phyloP scores from a whole-genome alignment of 2,797 vertebrate species.

The Tokudaia muenninki region DNA sequence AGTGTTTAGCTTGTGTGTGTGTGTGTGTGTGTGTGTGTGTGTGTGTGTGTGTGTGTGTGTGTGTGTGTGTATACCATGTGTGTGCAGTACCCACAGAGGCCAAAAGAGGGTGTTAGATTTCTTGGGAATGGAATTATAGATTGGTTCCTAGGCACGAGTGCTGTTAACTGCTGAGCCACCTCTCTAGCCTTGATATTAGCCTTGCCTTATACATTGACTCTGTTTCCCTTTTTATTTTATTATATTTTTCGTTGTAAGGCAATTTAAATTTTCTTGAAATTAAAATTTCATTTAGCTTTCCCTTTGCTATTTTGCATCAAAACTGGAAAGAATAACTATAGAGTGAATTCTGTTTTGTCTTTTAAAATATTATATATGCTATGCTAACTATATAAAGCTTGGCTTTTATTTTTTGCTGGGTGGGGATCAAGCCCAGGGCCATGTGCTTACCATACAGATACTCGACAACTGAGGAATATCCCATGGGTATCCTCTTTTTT shows the following conservation, averaged over 20 bases:
- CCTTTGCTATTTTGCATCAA: slow-evolving; percentile 43
- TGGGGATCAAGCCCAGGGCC: no score
- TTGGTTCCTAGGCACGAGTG: not conserved
- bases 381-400: not conserved
- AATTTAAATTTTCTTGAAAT: slow-evolving; percentile 4
- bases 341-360: slow-evolving; percentile 28
- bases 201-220: not conserved
- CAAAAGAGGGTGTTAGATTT: not conserved
- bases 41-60: not conserved
- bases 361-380: not conserved
- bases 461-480: not conserved
- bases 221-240: not conserved
- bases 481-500: not conserved
- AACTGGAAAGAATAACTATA: slow-evolving; percentile 39
- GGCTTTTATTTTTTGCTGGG: not conserved
- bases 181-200: not conserved
- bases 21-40: not conserved
- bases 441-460: not conserved
- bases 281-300: slow-evolving; percentile 45
- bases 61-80: not conserved
- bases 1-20: not conserved
- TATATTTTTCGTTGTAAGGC: slow-evolving; percentile 26
- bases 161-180: not conserved
- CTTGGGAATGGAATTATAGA: not conserved
- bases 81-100: not conserved